phyloP scores from a whole-genome alignment of 2,113 vertebrate species.

The Myotis lucifugus region DNA sequence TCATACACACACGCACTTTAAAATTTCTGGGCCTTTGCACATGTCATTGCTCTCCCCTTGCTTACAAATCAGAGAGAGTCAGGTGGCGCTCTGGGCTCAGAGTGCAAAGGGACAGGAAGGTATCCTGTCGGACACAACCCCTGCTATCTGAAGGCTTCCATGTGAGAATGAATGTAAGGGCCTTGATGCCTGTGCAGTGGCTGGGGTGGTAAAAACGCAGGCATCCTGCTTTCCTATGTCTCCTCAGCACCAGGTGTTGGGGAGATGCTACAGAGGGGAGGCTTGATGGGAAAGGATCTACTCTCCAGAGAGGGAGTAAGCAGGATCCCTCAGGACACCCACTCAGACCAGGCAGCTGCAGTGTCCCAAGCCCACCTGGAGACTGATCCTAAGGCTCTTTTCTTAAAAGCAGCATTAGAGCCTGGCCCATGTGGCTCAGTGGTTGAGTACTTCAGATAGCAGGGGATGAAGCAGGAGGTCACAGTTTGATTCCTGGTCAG shows the following conservation, averaged over 20 bases:
- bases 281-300: background rate
- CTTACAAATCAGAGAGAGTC: background rate
- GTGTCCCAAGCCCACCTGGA: background rate
- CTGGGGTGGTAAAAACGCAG: background rate
- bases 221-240: background rate
- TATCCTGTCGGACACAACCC: rapidly evolving
- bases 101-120: background rate
- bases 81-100: background rate
- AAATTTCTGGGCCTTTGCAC: background rate
- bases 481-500: too few relatives aligned
- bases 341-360: background rate
- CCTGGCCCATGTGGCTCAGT: too few relatives aligned
- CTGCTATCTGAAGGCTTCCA: background rate
- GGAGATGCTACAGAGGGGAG: background rate
- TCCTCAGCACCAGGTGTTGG: background rate
- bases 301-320: background rate
- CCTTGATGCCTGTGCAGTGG: too few relatives aligned
- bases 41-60: background rate
- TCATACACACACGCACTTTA: background rate
- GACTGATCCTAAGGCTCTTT: background rate
- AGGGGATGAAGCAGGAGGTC: too few relatives aligned
- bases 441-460: too few relatives aligned
- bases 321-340: background rate
- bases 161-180: background rate
- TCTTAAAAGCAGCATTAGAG: background rate